These are phyloP conservation scores for Platypus cylindrus DNA, from an alignment of 2,888 invertebrate genomes.

Conservation along the genomic window DNA sequence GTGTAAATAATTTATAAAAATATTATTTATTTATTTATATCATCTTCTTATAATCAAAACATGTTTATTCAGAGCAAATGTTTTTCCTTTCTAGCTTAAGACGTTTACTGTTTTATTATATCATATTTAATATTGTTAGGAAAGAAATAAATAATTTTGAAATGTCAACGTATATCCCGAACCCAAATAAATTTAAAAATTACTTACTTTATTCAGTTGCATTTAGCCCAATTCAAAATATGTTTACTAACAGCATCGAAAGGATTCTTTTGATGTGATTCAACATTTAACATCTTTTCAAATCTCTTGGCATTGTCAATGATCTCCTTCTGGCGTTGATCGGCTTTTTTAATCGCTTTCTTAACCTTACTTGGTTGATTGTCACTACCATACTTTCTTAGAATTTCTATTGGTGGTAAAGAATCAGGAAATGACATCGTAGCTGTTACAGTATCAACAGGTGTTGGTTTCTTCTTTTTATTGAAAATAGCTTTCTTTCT, in stretches of 20 bases:
- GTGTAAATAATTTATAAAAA: conserved; percentile 7
- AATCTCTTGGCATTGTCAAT: conserved; percentile 23
- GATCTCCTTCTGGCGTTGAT: conserved; percentile 23
- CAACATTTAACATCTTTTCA: conserved; percentile 24
- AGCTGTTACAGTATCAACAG: conserved; percentile 26
- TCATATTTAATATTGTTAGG: too few species aligned
- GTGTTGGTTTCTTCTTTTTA: conserved; percentile 24
- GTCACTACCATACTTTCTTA: conserved; percentile 16
- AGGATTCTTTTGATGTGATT: conserved; percentile 24
- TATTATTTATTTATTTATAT: conserved; percentile 4
- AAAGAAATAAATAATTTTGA: too few species aligned
- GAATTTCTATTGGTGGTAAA: conserved; percentile 27
- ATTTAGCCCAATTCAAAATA: too few species aligned
- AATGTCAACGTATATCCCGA: too few species aligned
- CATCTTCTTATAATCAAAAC: too few species aligned
- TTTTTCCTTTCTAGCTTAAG: too few species aligned
- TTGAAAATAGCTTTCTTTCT: conserved; percentile 24
- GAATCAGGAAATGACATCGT: conserved; percentile 28
- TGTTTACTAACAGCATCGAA: conserved; percentile 22
- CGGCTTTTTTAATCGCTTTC: conserved; percentile 24
- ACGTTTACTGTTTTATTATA: too few species aligned
- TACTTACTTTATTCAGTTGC: too few species aligned
- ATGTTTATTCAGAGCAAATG: too few species aligned
- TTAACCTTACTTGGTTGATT: conserved; percentile 6
- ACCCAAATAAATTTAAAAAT: too few species aligned